Base-by-base conservation (phyloP, 2,797 vertebrate genomes). In the Poliocrania exsul region DNA sequence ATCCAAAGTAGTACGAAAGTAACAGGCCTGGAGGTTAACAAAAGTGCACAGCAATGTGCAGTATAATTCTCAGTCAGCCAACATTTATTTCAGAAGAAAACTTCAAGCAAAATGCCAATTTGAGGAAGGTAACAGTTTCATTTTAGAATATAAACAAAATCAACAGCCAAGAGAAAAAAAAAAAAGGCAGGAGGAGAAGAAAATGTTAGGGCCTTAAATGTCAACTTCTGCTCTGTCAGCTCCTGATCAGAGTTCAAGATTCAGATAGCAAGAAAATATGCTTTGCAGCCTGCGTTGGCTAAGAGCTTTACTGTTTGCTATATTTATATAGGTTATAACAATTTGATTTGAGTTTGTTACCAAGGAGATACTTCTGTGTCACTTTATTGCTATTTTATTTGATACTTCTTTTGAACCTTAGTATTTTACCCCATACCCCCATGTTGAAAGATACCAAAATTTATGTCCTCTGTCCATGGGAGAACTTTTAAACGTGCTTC, bases 121-220 rank as follows among this genome's bases (percentile, higher is more conserved):
- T 84, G 81, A 96, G 25, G 31, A 86, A 71, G 7, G 4, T 51
- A 82, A 53, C 10, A 5, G 74, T 88, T 93, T 95, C 13, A 37
- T 81, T 93, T 94, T 70, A 81, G 62, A 79, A 89, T 86, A 46
- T 80, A 93, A 96, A 75, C 11, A 93, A 88, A 91, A 91, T 79
- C 50, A 67, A 58, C 73, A 66, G 21, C 6, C 29, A 51, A 71
- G 35, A 8, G 6, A 16, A 7, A 42, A 85, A 35, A 85, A n/a
- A 42, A 51, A 67, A 38, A 74, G 3, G 1, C 50, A 58, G 11
- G 37, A 77, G n/a, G 24, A 87, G 26, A 81, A 50, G 26, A 79
- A 91, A 92, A 84, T 74, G 38, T 73, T 90, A 78, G n/a, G 37
- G 42, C 4, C 44, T 90, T 95, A 82, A 90, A 91, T 81, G 80